phyloP scores from a whole-genome alignment of 2,797 vertebrate genomes.

The Neomorphus geoffroyi region DNA sequence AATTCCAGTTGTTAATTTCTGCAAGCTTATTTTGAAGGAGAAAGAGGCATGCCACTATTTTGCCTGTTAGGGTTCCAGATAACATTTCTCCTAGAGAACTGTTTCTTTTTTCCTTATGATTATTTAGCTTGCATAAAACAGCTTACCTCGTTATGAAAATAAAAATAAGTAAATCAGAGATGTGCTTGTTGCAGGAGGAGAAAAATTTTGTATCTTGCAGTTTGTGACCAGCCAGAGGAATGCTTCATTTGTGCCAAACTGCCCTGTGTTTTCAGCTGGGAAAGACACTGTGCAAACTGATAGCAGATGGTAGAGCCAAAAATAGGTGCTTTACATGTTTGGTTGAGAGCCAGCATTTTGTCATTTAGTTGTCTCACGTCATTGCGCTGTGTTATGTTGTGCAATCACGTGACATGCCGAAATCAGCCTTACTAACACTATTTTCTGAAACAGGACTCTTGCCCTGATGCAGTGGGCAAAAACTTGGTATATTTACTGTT shows the following conservation, averaged over 20 bases:
- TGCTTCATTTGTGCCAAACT: conserved; percentile 7
- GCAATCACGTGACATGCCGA: neutral
- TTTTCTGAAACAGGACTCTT: neutral
- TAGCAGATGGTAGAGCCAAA: conserved; percentile 53
- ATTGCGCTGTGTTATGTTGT: neutral
- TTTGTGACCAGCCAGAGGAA: conserved; percentile 33
- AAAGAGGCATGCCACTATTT: neutral
- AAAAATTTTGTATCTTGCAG: neutral
- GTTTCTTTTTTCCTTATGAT: neutral
- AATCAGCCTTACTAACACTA: neutral
- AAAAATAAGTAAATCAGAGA: neutral
- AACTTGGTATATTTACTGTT: neutral
- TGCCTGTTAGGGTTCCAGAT: neutral
- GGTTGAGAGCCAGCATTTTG: conserved; percentile 58
- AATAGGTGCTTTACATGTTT: conserved; percentile 57
- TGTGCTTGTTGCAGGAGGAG: neutral
- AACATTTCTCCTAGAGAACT: neutral
- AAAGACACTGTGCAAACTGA: conserved; percentile 43
- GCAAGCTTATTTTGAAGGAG: neutral
- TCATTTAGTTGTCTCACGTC: conserved; percentile 42
- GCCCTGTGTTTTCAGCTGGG: conserved; percentile 53
- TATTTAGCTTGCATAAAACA: neutral
- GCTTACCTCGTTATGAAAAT: neutral
- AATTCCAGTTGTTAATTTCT: neutral
- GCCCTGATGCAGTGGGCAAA: neutral